Conservation (phyloP, 2,797 vertebrate genomes). For the Spea hammondii region DNA sequence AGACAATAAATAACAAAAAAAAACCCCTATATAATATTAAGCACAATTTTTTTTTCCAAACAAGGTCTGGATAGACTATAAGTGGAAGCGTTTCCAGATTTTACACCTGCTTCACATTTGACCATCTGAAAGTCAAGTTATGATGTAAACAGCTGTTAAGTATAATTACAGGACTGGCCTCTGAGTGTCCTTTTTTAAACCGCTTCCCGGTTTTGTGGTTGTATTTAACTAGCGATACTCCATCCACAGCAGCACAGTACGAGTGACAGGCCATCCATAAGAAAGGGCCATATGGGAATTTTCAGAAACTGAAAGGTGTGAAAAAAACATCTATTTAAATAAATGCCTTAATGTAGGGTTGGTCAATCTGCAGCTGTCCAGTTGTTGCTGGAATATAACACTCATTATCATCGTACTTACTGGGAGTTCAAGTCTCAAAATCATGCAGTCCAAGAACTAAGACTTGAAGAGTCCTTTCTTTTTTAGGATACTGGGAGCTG, state of each 20-base stretch:
- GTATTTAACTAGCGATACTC: background rate
- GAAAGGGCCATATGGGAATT: conserved; percentile 14
- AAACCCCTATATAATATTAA: no score
- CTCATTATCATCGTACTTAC: background rate
- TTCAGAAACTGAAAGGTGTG: conserved; percentile 32
- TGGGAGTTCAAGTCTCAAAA: no score
- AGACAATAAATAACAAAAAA: no score
- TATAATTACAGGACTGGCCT: conserved; percentile 51
- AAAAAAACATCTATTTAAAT: background rate
- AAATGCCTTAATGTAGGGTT: background rate
- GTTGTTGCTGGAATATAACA: background rate
- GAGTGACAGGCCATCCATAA: background rate
- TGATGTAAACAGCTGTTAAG: conserved; percentile 55
- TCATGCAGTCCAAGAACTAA: no score
- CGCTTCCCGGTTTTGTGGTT: conserved; percentile 9
- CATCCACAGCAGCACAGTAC: background rate
- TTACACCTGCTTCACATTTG: conserved; percentile 37
- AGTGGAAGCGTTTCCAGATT: conserved; percentile 17
- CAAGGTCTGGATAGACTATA: background rate
- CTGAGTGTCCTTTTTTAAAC: conserved; percentile 32
- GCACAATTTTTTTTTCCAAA: no score
- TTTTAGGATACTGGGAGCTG: no score
- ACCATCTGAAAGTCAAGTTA: conserved; percentile 20
- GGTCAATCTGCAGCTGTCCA: background rate
- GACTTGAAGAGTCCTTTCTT: no score